phyloP scores from a whole-genome alignment of 1,140 invertebrate genomes.

The Philopotamus ludificatus region DNA sequence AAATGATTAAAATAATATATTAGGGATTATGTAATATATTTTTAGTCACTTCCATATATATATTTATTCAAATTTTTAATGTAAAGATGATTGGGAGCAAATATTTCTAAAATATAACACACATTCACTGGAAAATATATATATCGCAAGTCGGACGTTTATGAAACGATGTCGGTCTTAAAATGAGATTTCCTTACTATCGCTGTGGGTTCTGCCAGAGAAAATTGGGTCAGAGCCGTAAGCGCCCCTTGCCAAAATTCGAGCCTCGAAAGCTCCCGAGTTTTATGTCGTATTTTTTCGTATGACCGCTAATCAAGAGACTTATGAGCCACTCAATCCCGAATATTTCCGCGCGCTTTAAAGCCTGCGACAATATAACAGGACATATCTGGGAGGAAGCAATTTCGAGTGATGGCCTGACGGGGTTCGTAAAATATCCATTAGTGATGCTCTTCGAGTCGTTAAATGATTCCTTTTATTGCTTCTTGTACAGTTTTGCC shows the following conservation, averaged over 20 bases:
- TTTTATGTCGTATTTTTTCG: slow-evolving; percentile 22
- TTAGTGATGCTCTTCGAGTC: slow-evolving; percentile 9
- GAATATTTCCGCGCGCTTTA: slow-evolving; percentile 4
- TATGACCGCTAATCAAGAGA: slow-evolving; percentile 31
- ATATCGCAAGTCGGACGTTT: background rate
- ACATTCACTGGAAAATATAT: too few relatives aligned
- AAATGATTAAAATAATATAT: too few relatives aligned
- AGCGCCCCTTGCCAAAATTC: slow-evolving; percentile 12
- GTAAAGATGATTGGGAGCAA: too few relatives aligned
- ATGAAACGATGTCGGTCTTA: background rate
- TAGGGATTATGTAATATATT: too few relatives aligned
- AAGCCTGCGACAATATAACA: background rate
- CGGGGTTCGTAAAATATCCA: slow-evolving; percentile 29
- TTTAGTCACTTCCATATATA: too few relatives aligned
- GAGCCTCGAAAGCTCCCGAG: slow-evolving; percentile 7
- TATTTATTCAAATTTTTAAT: too few relatives aligned
- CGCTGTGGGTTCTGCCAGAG: slow-evolving; percentile 3
- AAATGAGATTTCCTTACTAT: background rate
- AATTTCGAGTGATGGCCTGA: background rate
- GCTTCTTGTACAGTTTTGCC: background rate
- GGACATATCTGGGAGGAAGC: too few relatives aligned
- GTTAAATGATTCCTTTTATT: slow-evolving; percentile 20
- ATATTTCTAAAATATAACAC: too few relatives aligned
- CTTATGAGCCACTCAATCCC: slow-evolving; percentile 28
- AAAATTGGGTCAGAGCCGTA: slow-evolving; percentile 20